Conservation (phyloP, 1,140 invertebrate genomes). For the Papilio helenus region DNA sequence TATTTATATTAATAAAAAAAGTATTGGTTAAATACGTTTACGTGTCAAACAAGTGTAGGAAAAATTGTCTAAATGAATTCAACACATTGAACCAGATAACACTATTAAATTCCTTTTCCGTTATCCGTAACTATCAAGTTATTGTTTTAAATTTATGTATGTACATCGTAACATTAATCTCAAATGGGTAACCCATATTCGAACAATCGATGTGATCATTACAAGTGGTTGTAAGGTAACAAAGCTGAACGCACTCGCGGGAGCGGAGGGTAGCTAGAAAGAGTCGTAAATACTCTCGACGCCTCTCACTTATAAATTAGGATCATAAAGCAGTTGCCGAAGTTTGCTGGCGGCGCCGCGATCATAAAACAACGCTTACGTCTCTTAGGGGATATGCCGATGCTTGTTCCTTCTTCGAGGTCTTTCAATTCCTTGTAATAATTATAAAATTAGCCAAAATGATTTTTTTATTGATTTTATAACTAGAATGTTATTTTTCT, state of each 20-base stretch:
- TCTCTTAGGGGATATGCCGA: conserved; percentile 60
- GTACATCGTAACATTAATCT: neutral
- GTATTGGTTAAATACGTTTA: too few species aligned
- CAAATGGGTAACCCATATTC: neutral
- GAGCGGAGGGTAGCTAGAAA: conserved; percentile 65
- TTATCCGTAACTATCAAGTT: too few species aligned
- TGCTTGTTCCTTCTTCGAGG: conserved; percentile 54
- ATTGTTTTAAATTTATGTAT: neutral
- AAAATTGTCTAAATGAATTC: too few species aligned
- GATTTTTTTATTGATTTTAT: neutral
- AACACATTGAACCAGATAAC: too few species aligned
- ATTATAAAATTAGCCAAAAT: conserved; percentile 46
- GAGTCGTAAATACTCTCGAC: conserved; percentile 80
- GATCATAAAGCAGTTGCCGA: conserved; percentile 81
- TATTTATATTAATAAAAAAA: too few species aligned
- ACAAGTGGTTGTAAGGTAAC: conserved; percentile 42
- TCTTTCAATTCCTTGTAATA: conserved; percentile 70
- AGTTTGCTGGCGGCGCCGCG: conserved; percentile 79
- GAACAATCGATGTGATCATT: conserved; percentile 36
- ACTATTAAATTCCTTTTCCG: too few species aligned
- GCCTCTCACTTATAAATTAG: conserved; percentile 82
- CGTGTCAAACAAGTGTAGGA: too few species aligned
- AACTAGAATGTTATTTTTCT: neutral
- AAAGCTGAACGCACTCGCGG: conserved; percentile 69
- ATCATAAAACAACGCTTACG: conserved; percentile 79